phyloP scores from a whole-genome alignment of 2,113 vertebrate genomes.

The Bambusicola thoracicus region DNA sequence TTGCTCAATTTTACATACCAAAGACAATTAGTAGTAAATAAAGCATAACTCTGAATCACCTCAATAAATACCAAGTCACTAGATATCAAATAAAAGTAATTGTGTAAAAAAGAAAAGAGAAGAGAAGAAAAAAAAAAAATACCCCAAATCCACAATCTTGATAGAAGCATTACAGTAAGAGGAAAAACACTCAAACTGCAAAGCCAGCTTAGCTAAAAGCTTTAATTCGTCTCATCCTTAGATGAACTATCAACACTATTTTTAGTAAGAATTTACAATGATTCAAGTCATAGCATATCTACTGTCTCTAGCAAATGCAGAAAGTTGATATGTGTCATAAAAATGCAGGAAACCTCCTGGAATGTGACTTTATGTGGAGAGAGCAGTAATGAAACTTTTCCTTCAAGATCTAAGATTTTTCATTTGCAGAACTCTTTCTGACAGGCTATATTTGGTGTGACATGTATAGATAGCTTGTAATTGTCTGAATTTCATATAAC shows the following conservation, averaged over 20 bases:
- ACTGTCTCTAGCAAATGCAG: neutral
- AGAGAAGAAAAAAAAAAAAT: no score
- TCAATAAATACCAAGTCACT: neutral
- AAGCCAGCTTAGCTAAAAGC: neutral
- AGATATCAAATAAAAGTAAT: neutral
- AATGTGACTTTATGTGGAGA: neutral
- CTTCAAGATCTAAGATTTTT: neutral
- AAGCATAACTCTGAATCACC: slow-evolving; percentile 1
- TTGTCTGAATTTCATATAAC: neutral
- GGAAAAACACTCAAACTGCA: neutral
- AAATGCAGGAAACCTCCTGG: neutral
- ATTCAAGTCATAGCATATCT: neutral
- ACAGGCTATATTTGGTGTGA: neutral
- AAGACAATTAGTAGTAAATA: neutral
- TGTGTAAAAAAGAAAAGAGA: no score
- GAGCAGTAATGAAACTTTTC: neutral
- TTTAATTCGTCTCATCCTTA: neutral
- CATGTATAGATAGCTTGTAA: neutral
- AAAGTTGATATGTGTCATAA: neutral
- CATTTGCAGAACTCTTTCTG: neutral
- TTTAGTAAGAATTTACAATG: neutral
- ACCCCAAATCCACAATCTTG: neutral
- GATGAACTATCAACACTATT: neutral
- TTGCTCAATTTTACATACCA: neutral
- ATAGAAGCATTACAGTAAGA: neutral